Percentiles rank a stretch among this genome's conserved stretches.
Evolutionary conservation across 2,113 vertebrate species (phyloP).

Genomic region (Vulpes vulpes): DNA sequence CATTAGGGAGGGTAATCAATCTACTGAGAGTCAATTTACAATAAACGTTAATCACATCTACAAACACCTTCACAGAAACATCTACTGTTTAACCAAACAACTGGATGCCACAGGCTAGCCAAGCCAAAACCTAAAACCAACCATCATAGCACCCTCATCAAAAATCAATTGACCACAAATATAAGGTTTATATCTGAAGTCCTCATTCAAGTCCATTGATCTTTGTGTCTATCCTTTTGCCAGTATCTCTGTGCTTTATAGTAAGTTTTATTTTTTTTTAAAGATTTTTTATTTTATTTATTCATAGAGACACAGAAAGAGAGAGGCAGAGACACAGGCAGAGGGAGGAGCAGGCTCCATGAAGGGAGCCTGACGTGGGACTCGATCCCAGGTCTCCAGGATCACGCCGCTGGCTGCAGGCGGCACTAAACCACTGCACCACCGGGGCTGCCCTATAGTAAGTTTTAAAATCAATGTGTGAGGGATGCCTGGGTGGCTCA

Average conservation of each 20-base stretch:
- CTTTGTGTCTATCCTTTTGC: neutral
- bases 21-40: neutral
- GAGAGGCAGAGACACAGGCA: too few species aligned
- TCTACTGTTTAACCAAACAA: slow-evolving; percentile 1
- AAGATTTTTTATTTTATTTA: too few species aligned
- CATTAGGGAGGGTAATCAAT: neutral
- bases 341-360: too few species aligned
- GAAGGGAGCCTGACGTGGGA: too few species aligned
- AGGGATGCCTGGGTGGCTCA: neutral
- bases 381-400: too few species aligned
- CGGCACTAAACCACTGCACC: too few species aligned
- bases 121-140: neutral
- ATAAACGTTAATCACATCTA: neutral
- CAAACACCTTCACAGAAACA: slow-evolving; percentile 23
- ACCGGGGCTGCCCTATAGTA: too few species aligned
- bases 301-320: too few species aligned
- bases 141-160: neutral
- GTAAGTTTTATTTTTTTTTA: too few species aligned
- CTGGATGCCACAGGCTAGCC: neutral
- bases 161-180: neutral
- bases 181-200: neutral
- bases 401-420: too few species aligned
- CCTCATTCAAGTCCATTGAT: neutral
- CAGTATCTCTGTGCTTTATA: neutral
- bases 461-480: slow-evolving; percentile 27